phyloP scores from a whole-genome alignment of 2,888 invertebrate genomes.

The Drosophila neotestacea region DNA sequence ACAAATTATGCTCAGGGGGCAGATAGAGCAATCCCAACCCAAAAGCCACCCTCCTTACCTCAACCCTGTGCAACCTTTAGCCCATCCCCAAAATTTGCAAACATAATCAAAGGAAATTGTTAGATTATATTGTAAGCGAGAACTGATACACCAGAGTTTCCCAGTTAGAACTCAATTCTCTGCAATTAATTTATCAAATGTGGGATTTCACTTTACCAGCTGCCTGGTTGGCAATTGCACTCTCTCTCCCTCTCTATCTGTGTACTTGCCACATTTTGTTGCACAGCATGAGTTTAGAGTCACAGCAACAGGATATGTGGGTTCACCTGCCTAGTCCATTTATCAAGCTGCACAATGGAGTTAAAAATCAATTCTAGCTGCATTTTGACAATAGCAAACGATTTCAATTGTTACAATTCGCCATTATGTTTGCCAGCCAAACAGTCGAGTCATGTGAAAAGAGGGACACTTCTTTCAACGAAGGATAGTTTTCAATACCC shows the following conservation, averaged over 20 bases:
- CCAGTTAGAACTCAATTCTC: conserved; percentile 1
- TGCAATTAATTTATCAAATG: conserved; percentile 47
- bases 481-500: conserved; percentile 9
- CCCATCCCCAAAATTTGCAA: conserved; percentile 6
- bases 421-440: conserved; percentile 53
- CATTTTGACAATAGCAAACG: conserved; percentile 36
- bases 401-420: conserved; percentile 58
- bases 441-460: conserved; percentile 52
- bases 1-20: conserved; percentile 58
- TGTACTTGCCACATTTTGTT: conserved; percentile 32
- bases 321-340: conserved; percentile 56
- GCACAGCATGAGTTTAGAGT: conserved; percentile 37
- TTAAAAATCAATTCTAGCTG: conserved; percentile 58
- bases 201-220: conserved; percentile 4
- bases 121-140: conserved; percentile 11
- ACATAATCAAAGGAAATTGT: conserved; percentile 37
- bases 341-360: conserved; percentile 53
- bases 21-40: conserved; percentile 11
- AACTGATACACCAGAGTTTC: conserved; percentile 3
- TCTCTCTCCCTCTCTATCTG: conserved; percentile 9
- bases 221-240: conserved; percentile 3
- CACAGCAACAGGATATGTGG: conserved; percentile 29
- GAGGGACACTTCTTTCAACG: conserved; percentile 12
- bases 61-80: neutral
- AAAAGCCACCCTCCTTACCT: neutral